These are phyloP conservation scores for Phrixothrix hirtus DNA, from an alignment of 2,888 invertebrate species.

Conservation along the genomic window DNA sequence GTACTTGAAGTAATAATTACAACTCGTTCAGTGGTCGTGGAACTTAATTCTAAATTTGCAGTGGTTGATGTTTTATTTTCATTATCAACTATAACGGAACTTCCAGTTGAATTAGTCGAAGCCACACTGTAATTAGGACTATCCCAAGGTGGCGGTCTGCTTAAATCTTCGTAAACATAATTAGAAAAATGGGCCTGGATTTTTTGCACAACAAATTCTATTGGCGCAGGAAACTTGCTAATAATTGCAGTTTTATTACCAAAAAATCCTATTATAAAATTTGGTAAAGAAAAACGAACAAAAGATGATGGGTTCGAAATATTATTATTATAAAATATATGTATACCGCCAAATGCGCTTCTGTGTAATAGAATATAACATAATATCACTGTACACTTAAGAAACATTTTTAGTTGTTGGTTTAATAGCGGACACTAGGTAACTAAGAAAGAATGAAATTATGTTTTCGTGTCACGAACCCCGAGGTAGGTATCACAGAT, in stretches of 20 bases:
- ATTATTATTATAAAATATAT: too few relatives aligned
- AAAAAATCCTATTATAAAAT: background rate
- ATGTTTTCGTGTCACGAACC: too few relatives aligned
- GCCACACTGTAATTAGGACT: slow-evolving; percentile 39
- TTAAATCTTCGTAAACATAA: slow-evolving; percentile 63
- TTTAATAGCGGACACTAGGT: too few relatives aligned
- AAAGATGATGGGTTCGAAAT: too few relatives aligned
- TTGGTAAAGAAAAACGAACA: background rate
- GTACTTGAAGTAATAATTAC: background rate
- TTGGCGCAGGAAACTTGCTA: slow-evolving; percentile 66
- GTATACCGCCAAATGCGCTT: too few relatives aligned
- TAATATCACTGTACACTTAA: too few relatives aligned
- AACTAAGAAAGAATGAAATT: too few relatives aligned
- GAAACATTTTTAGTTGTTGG: too few relatives aligned
- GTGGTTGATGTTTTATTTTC: slow-evolving; percentile 1
- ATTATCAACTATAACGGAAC: background rate
- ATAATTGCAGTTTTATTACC: background rate
- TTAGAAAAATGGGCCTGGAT: slow-evolving; percentile 72
- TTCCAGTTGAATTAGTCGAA: background rate
- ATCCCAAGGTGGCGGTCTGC: slow-evolving; percentile 53
- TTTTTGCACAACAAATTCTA: slow-evolving; percentile 70
- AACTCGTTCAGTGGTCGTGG: background rate
- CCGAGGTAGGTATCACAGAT: too few relatives aligned
- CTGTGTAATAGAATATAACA: too few relatives aligned
- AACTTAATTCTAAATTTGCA: background rate